These are phyloP conservation scores for Drosophila lutescens DNA, from an alignment of 2,888 invertebrate genomes.

Conservation along the genomic window DNA sequence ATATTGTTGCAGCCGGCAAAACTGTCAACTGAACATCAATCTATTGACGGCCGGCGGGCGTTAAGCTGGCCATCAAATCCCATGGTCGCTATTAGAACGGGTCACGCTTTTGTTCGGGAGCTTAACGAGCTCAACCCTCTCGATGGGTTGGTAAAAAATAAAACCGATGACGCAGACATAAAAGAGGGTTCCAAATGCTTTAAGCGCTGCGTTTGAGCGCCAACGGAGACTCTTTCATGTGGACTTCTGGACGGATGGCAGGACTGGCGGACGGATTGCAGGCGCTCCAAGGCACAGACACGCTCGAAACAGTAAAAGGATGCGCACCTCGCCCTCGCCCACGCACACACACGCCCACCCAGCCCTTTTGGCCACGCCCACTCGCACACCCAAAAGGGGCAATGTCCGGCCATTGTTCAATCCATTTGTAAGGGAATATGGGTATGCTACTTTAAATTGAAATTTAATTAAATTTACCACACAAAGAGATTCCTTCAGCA, in stretches of 20 bases:
- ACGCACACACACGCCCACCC: slow-evolving; percentile 1
- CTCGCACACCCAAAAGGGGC: slow-evolving; percentile 1
- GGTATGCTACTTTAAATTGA: slow-evolving; percentile 33
- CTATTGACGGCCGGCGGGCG: slow-evolving; percentile 64
- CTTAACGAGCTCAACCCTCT: slow-evolving; percentile 66
- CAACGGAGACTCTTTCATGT: slow-evolving; percentile 63
- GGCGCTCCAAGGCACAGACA: slow-evolving; percentile 62
- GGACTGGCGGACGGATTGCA: slow-evolving; percentile 11
- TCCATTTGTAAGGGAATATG: slow-evolving; percentile 27
- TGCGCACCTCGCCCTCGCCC: slow-evolving; percentile 20
- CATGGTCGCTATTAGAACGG: slow-evolving; percentile 56
- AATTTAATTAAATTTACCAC: slow-evolving; percentile 27
- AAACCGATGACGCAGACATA: slow-evolving; percentile 70
- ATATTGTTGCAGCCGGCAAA: slow-evolving; percentile 53
- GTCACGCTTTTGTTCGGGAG: slow-evolving; percentile 57
- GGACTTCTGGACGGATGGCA: slow-evolving; percentile 35
- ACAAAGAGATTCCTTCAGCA: slow-evolving; percentile 6
- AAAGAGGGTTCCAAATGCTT: slow-evolving; percentile 68
- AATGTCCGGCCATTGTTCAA: slow-evolving; percentile 24
- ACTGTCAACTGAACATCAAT: slow-evolving; percentile 76
- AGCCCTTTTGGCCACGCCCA: background rate
- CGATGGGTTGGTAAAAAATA: slow-evolving; percentile 18
- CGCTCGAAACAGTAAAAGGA: slow-evolving; percentile 44
- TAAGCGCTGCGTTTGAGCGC: slow-evolving; percentile 51
- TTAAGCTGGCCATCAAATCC: slow-evolving; percentile 66